Conservation (phyloP, 2,113 vertebrate species). For the Sebastes fasciatus region DNA sequence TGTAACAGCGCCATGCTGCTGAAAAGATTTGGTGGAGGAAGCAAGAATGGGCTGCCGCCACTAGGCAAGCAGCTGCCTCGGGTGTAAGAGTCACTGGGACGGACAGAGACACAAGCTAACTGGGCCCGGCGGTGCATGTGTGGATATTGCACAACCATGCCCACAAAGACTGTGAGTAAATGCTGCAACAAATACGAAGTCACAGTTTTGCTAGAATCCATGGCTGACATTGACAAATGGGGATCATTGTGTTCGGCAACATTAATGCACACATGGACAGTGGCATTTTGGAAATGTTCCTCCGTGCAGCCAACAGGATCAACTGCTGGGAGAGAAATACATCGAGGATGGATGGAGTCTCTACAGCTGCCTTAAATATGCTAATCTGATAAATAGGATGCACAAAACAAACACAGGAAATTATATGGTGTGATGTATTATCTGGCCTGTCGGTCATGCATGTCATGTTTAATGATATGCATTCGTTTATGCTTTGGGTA, state of each 20-base stretch:
- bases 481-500: background rate
- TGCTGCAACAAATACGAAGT: conserved; percentile 31
- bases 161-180: conserved; percentile 18
- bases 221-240: conserved; percentile 65
- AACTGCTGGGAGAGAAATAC: conserved; percentile 38
- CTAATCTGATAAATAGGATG: conserved; percentile 28
- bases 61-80: conserved; percentile 39
- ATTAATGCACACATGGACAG: conserved; percentile 49
- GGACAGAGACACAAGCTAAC: conserved; percentile 32
- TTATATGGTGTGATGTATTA: conserved; percentile 1
- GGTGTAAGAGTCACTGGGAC: conserved; percentile 33
- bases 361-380: conserved; percentile 23
- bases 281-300: conserved; percentile 48
- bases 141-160: conserved; percentile 28
- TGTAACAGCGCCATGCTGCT: background rate
- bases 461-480: background rate
- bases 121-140: conserved; percentile 6
- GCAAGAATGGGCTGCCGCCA: conserved; percentile 33
- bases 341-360: conserved; percentile 7
- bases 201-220: conserved; percentile 48
- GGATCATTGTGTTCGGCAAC: conserved; percentile 47
- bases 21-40: conserved; percentile 33
- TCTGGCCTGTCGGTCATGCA: conserved; percentile 17
- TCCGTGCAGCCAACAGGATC: conserved; percentile 36
- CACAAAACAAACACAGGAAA: conserved; percentile 1